Percentiles rank a stretch among this genome's conserved stretches.
These are phyloP conservation scores for Neodiprion fabricii DNA, from an alignment of 1,140 invertebrate genomes.

Conservation along the genomic window DNA sequence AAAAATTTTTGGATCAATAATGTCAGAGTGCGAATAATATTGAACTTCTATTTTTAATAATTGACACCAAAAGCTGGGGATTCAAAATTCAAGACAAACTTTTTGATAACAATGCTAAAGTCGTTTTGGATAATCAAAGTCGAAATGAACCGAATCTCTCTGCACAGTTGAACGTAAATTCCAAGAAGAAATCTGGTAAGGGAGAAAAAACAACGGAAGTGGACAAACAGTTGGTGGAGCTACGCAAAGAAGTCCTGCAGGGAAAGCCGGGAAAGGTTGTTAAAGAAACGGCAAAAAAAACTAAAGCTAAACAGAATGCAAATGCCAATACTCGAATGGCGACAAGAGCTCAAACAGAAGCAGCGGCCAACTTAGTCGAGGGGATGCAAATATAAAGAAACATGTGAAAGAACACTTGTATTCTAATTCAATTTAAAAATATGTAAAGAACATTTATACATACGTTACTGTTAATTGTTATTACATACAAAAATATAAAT, in stretches of 20 bases:
- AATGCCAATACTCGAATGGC: constrained; percentile 18
- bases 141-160: not conserved
- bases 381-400: constrained; percentile 32
- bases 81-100: too few species aligned
- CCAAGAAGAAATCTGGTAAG: constrained; percentile 29
- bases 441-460: too few species aligned
- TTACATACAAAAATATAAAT: not conserved
- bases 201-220: constrained; percentile 33
- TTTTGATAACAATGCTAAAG: constrained; percentile 8
- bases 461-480: too few species aligned
- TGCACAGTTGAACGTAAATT: constrained; percentile 41
- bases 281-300: constrained; percentile 12
- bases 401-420: too few species aligned
- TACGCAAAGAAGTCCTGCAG: constrained; percentile 38
- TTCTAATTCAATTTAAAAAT: too few species aligned
- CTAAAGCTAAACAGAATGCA: constrained; percentile 27
- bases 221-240: constrained; percentile 42
- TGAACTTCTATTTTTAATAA: too few species aligned
- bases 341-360: constrained; percentile 12
- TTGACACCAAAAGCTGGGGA: too few species aligned
- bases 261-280: constrained; percentile 25
- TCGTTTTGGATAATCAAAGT: not conserved
- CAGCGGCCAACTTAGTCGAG: constrained; percentile 26
- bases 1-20: too few species aligned
- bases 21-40: too few species aligned